Evolutionary conservation across 2,797 vertebrate genomes (phyloP).

Genomic region (Dendrocincla fuliginosa): DNA sequence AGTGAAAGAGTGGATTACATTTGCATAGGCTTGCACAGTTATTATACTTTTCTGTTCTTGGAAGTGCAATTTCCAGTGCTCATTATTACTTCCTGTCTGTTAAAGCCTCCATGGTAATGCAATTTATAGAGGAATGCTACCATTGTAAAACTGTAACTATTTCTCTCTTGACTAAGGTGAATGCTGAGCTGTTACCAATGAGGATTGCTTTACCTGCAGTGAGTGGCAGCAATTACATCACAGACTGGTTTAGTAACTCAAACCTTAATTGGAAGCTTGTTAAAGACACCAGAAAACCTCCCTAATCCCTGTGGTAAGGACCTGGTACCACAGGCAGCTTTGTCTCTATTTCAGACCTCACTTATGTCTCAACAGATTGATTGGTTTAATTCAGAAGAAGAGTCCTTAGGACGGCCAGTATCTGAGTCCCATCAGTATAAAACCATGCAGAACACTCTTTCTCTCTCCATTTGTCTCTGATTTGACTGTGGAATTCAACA

Average conservation of each 20-base stretch:
- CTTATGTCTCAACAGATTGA: conserved; percentile 78
- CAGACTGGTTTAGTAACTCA: neutral
- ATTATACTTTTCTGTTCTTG: neutral
- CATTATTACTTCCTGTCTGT: neutral
- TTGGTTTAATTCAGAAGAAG: conserved; percentile 81
- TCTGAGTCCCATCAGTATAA: conserved; percentile 86
- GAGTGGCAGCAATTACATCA: neutral
- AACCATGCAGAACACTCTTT: conserved; percentile 81
- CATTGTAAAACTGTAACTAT: neutral
- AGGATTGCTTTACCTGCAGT: neutral
- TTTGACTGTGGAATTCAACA: conserved; percentile 79
- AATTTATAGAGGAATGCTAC: neutral
- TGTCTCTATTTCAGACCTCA: neutral
- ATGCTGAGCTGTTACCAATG: neutral
- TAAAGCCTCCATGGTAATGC: neutral
- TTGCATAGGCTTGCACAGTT: neutral
- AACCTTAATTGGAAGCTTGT: neutral
- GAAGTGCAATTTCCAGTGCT: neutral
- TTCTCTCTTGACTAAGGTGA: neutral
- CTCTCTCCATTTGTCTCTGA: conserved; percentile 87
- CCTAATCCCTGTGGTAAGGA: neutral
- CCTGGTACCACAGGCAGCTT: neutral
- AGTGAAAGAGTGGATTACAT: neutral
- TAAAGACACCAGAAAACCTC: neutral
- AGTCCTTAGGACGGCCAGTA: conserved; percentile 81